phyloP scores from a whole-genome alignment of 2,797 vertebrate species.

The Sebastes diploproa region DNA sequence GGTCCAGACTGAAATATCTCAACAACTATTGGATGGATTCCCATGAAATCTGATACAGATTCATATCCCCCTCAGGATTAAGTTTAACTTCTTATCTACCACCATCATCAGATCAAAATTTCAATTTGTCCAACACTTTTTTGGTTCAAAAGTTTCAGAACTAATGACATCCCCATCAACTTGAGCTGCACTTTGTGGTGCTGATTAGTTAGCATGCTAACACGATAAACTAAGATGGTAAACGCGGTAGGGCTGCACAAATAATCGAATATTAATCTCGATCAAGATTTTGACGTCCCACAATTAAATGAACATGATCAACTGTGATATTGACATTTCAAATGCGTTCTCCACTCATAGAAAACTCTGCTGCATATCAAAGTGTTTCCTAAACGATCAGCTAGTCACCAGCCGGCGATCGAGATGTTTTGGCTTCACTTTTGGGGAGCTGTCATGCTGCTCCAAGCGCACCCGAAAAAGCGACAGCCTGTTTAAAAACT shows the following conservation, averaged over 20 bases:
- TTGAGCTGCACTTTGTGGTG: background rate
- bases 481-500: rapidly evolving
- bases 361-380: no score
- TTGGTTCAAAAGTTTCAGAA: background rate
- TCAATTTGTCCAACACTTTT: background rate
- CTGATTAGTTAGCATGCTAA: background rate
- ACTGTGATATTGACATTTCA: no score
- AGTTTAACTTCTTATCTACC: rapidly evolving
- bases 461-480: no score
- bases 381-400: no score
- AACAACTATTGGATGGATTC: background rate
- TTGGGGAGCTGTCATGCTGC: no score
- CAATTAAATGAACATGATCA: no score
- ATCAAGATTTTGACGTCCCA: rapidly evolving
- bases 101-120: background rate
- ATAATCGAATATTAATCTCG: no score
- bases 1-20: background rate
- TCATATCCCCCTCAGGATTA: background rate
- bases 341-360: no score
- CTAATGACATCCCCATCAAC: background rate
- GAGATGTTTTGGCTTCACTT: no score
- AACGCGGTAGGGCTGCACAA: no score
- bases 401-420: rapidly evolving
- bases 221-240: no score
- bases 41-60: no score